Evolutionary conservation across 2,113 vertebrate genomes (phyloP).

Genomic region (Nipponia nippon): DNA sequence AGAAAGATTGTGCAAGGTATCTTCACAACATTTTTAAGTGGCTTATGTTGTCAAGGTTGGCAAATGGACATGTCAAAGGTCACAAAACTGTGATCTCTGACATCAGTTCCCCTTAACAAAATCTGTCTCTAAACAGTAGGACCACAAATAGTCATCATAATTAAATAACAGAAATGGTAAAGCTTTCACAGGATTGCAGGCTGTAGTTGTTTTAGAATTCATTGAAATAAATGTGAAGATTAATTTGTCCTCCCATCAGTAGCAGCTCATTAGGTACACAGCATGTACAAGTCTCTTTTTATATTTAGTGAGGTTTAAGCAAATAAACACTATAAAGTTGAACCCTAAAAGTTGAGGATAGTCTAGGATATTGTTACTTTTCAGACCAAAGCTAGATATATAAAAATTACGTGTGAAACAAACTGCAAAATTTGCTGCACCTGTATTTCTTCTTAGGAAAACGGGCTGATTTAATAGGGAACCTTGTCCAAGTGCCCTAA

Average conservation of each 20-base stretch:
- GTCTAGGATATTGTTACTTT: neutral
- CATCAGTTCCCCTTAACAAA: neutral
- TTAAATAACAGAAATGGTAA: neutral
- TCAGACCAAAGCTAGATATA: neutral
- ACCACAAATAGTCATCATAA: neutral
- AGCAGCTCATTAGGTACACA: neutral
- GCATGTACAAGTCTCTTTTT: neutral
- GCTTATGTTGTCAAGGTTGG: neutral
- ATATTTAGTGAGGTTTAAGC: neutral
- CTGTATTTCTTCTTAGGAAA: neutral
- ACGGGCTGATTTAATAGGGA: neutral
- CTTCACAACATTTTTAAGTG: neutral
- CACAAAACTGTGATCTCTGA: neutral
- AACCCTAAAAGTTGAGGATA: neutral
- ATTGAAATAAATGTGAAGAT: neutral
- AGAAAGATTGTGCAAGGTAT: neutral
- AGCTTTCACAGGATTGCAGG: neutral
- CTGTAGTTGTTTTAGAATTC: neutral
- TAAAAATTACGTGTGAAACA: neutral
- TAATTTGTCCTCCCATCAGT: neutral
- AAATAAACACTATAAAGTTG: neutral
- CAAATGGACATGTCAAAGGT: neutral
- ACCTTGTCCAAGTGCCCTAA: neutral
- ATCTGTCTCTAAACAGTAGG: neutral
- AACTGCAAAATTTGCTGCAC: neutral